A percentile compares a stretch with the other conserved stretches of the same genome.
Evolutionary conservation across 2,797 vertebrate genomes (phyloP).

Genomic region (Antennarius maculatus): DNA sequence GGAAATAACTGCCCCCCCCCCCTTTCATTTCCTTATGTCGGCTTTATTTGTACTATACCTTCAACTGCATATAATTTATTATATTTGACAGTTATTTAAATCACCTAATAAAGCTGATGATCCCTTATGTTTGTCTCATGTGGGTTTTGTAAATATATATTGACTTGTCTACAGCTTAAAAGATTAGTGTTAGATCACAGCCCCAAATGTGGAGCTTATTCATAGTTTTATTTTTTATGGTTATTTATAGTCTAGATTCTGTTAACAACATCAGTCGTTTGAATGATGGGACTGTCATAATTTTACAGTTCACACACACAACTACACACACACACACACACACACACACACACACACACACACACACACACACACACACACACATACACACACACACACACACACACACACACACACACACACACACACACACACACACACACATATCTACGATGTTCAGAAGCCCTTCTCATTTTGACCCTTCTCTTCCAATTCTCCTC

Average conservation of each 20-base stretch:
- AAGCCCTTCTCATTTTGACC: constrained; percentile 60
- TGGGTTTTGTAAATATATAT: neutral
- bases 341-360: too few relatives aligned
- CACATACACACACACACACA: neutral
- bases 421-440: constrained; percentile 5
- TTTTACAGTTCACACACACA: constrained; percentile 10
- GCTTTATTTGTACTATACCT: neutral
- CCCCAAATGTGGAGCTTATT: neutral
- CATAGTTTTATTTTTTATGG: neutral
- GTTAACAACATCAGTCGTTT: neutral
- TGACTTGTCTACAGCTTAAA: neutral
- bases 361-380: constrained; percentile 19
- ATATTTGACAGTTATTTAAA: neutral
- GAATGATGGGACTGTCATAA: neutral
- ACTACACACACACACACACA: neutral
- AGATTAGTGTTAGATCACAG: neutral
- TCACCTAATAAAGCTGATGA: neutral
- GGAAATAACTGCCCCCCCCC: neutral
- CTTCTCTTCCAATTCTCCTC: constrained; percentile 59
- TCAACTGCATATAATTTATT: neutral
- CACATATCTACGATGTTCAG: constrained; percentile 59
- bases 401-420: too few relatives aligned
- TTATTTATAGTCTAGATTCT: neutral
- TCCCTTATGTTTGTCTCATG: neutral
- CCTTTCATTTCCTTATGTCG: too few relatives aligned